Percentiles rank a stretch among this genome's conserved stretches.
Conservation (phyloP, 2,113 vertebrate species). For the Axis porcinus region DNA sequence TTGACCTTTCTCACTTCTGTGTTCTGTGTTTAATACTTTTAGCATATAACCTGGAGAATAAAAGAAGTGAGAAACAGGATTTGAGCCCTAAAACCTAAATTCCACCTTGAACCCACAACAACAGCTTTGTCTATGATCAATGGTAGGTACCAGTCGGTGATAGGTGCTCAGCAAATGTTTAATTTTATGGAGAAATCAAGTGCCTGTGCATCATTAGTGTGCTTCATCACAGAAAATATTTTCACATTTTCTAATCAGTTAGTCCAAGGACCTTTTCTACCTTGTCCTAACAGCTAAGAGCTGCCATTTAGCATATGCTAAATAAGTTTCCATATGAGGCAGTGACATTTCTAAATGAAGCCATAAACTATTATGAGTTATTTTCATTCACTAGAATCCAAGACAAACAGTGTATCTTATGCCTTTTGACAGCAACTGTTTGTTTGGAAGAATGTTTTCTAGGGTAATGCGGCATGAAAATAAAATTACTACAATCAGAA, state of each 20-base stretch:
- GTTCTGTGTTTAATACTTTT: neutral
- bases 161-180: neutral
- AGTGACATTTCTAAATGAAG: neutral
- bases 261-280: neutral
- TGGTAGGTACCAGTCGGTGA: neutral
- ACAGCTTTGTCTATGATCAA: neutral
- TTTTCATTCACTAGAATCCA: constrained; percentile 41
- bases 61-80: neutral
- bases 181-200: neutral
- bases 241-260: constrained; percentile 39
- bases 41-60: neutral
- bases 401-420: constrained; percentile 37
- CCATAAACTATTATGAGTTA: neutral
- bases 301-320: neutral
- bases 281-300: neutral
- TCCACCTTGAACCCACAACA: neutral
- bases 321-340: neutral
- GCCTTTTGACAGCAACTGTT: constrained; percentile 40
- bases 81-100: neutral
- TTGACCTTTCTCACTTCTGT: neutral
- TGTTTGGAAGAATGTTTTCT: constrained; percentile 52
- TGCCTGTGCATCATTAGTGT: neutral
- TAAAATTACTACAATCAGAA: constrained; percentile 49
- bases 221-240: neutral
- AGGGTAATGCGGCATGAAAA: constrained; percentile 58